phyloP scores from a whole-genome alignment of 2,888 invertebrate species.

The Ischnura elegans region DNA sequence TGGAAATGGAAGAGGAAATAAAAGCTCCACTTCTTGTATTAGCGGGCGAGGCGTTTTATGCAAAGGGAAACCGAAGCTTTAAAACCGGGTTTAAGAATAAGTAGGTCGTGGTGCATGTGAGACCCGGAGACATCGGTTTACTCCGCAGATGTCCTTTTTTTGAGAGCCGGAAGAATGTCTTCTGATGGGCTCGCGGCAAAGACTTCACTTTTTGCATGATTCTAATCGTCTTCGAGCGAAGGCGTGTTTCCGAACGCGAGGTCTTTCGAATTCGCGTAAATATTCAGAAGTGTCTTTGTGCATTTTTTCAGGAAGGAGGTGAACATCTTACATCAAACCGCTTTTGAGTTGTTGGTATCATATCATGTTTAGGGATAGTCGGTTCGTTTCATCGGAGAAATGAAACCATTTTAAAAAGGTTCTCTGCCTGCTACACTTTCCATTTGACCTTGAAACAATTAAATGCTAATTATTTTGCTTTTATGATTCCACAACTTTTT shows the following conservation, averaged over 20 bases:
- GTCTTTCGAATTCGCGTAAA: background rate
- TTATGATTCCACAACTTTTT: no score
- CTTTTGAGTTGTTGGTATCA: background rate
- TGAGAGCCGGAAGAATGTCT: background rate
- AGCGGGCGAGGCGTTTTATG: background rate
- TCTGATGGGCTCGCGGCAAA: background rate
- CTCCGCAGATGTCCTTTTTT: background rate
- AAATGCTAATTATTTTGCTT: no score
- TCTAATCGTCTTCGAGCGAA: background rate
- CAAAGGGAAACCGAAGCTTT: background rate
- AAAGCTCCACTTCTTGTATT: background rate
- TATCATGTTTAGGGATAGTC: no score
- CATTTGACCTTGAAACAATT: no score
- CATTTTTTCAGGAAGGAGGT: background rate
- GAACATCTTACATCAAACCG: background rate
- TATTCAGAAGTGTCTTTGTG: background rate
- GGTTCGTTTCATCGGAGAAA: no score
- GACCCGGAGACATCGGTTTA: background rate
- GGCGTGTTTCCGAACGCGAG: background rate
- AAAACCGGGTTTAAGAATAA: background rate
- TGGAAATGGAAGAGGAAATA: background rate
- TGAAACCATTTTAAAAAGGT: no score
- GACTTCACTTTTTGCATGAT: background rate
- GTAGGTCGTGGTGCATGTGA: conserved; percentile 9
- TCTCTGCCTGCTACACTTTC: no score